A percentile compares a stretch with the other conserved stretches of the same genome.
Conservation (phyloP, 1,140 invertebrate species). For the Parapsyche elsis region DNA sequence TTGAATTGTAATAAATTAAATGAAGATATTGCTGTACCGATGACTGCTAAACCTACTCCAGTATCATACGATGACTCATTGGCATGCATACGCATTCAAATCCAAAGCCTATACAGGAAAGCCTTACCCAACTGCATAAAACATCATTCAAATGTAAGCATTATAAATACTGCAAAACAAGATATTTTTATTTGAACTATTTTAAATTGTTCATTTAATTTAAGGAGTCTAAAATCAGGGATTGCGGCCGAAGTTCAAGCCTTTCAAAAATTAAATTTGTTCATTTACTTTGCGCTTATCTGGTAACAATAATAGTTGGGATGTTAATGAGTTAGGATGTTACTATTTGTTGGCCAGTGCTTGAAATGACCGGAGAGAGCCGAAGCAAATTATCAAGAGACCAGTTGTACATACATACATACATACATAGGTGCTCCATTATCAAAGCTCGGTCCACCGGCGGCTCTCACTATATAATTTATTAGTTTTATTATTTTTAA, state of each 20-base stretch:
- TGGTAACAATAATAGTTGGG: background rate
- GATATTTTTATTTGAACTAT: background rate
- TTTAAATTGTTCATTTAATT: conserved; percentile 31
- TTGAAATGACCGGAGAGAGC: too few species aligned
- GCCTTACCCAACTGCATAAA: conserved; percentile 76
- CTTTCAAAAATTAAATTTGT: background rate
- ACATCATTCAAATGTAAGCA: conserved; percentile 75
- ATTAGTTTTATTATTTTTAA: too few species aligned
- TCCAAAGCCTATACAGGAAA: conserved; percentile 69
- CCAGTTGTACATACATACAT: background rate
- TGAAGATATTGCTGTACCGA: conserved; percentile 61
- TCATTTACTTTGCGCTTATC: background rate
- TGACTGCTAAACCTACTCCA: conserved; percentile 71
- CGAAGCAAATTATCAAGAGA: background rate
- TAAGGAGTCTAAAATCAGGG: conserved; percentile 67
- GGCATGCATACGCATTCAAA: conserved; percentile 71
- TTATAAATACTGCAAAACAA: background rate
- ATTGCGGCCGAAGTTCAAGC: conserved; percentile 64
- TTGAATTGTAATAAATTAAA: conserved; percentile 72
- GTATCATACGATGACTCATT: conserved; percentile 73
- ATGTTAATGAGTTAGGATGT: too few species aligned
- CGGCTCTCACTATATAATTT: too few species aligned
- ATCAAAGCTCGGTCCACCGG: too few species aligned
- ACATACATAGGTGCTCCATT: background rate
- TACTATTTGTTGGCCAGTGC: too few species aligned